phyloP scores from a whole-genome alignment of 2,888 invertebrate genomes.

The Bugulina stolonifera region DNA sequence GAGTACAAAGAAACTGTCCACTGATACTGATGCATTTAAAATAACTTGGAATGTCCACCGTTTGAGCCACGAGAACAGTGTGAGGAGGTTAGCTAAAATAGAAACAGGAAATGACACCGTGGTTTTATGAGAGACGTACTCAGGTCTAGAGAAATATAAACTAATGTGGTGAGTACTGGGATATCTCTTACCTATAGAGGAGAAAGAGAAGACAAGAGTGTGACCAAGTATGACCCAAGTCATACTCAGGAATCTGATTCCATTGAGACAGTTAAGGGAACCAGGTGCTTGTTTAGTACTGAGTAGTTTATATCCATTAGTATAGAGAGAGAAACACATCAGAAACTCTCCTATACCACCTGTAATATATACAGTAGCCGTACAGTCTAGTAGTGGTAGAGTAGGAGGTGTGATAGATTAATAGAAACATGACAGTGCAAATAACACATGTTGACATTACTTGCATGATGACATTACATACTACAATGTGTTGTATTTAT shows the following conservation, averaged over 20 bases:
- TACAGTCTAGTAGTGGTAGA: too few relatives aligned
- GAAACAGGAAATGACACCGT: too few relatives aligned
- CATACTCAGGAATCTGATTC: constrained; percentile 5
- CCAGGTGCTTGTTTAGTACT: background rate
- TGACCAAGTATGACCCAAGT: constrained; percentile 15
- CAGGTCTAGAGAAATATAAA: too few relatives aligned
- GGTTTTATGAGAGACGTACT: too few relatives aligned
- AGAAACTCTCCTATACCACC: constrained; percentile 2
- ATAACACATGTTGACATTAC: too few relatives aligned
- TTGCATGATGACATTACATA: too few relatives aligned
- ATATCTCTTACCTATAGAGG: background rate
- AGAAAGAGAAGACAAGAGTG: constrained; percentile 4
- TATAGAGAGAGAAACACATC: constrained; percentile 19
- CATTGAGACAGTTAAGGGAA: background rate
- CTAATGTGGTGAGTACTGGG: too few relatives aligned
- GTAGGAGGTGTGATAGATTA: too few relatives aligned
- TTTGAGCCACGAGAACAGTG: background rate
- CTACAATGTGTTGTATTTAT: too few relatives aligned
- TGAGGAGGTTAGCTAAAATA: background rate
- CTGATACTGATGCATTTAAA: background rate
- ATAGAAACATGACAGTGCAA: too few relatives aligned
- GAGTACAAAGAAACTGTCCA: constrained; percentile 18
- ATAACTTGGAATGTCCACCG: constrained; percentile 5
- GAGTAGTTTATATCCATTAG: constrained; percentile 8
- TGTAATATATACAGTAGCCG: too few relatives aligned